A percentile compares a stretch with the other conserved stretches of the same genome.
Evolutionary conservation across 1,140 invertebrate genomes (phyloP).

Genomic region (Chionoecetes opilio): DNA sequence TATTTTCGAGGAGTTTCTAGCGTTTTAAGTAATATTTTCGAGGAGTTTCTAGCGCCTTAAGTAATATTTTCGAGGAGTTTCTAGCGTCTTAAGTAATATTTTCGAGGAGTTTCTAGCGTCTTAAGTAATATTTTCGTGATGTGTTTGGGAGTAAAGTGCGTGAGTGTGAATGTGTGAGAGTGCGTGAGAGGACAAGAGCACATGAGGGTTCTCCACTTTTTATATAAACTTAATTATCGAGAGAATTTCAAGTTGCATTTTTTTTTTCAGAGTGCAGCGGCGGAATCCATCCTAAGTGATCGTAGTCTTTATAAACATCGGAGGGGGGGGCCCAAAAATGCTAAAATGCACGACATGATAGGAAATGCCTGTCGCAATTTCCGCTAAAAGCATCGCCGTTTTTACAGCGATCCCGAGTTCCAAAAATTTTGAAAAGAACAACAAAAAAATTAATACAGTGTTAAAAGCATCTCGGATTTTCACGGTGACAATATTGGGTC

Average conservation of each 20-base stretch:
- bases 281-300: conserved; percentile 28
- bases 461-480: not conserved
- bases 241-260: not conserved
- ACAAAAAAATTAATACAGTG: conserved; percentile 22
- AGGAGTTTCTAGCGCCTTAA: no score
- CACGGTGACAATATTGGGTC: no score
- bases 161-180: no score
- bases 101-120: no score
- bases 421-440: conserved; percentile 31
- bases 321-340: not conserved
- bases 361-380: conserved; percentile 28
- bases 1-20: no score
- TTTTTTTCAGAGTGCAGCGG: not conserved
- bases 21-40: no score
- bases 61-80: no score
- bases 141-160: no score
- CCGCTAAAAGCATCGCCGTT: conserved; percentile 25
- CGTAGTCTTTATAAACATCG: conserved; percentile 29
- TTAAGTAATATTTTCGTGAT: no score
- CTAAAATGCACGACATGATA: conserved; percentile 29
- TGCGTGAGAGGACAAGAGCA: no score
- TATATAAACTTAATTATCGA: not conserved
- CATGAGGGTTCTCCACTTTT: not conserved
- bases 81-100: no score
- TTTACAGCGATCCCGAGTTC: conserved; percentile 16